Conservation (phyloP, 2,113 vertebrate species). For the Platichthys stellatus region DNA sequence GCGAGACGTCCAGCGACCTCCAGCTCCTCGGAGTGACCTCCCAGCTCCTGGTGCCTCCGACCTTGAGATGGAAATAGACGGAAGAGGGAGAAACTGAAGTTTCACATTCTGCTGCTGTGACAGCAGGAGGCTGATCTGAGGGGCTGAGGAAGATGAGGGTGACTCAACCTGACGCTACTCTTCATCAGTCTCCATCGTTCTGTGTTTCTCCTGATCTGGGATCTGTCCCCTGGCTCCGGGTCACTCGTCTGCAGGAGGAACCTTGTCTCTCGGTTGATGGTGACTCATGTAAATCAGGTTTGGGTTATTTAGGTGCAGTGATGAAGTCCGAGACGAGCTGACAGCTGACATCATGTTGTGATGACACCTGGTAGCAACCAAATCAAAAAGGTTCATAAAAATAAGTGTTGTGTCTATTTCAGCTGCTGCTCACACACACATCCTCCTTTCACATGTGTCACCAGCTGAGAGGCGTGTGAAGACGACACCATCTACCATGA, state of each 20-base stretch:
- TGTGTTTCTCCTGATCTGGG: no score
- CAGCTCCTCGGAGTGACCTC: slow-evolving; percentile 16
- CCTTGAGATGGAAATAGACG: slow-evolving; percentile 60
- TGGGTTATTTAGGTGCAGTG: slow-evolving; percentile 25
- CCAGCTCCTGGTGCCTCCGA: slow-evolving; percentile 30
- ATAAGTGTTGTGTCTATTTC: slow-evolving; percentile 26
- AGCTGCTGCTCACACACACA: slow-evolving; percentile 10
- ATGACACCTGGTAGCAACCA: background rate
- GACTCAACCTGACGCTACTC: no score
- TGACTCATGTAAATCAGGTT: no score
- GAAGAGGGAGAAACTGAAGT: slow-evolving; percentile 23
- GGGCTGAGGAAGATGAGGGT: no score
- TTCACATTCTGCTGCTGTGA: no score
- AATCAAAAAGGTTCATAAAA: slow-evolving; percentile 18
- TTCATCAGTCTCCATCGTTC: no score
- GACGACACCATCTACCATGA: no score
- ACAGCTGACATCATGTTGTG: slow-evolving; percentile 22
- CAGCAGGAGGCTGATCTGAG: no score
- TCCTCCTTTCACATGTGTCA: slow-evolving; percentile 11
- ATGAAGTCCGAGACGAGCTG: slow-evolving; percentile 6
- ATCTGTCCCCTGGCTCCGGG: no score
- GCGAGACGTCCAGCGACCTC: background rate
- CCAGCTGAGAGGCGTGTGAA: background rate
- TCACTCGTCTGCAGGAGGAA: no score
- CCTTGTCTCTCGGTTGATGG: no score